Conservation (phyloP, 2,888 invertebrate genomes). For the Drosophila silvestris region DNA sequence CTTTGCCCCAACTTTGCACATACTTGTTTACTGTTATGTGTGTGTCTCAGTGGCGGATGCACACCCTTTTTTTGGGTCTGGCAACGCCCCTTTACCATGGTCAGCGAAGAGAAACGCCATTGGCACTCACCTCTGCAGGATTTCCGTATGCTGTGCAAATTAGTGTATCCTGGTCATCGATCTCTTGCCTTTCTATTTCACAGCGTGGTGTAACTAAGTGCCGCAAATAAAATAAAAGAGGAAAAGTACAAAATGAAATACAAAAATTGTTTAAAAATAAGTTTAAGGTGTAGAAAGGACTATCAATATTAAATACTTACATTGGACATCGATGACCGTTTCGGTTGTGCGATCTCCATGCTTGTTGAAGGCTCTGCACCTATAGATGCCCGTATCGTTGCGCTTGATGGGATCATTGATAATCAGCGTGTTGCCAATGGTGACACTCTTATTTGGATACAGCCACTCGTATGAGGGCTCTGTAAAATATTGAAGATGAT, state of each 20-base stretch:
- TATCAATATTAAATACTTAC: constrained; percentile 86
- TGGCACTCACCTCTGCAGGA: constrained; percentile 86
- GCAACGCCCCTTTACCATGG: constrained; percentile 4
- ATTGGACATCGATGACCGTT: constrained; percentile 92
- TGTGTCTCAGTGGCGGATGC: constrained; percentile 6
- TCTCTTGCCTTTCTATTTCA: constrained; percentile 90
- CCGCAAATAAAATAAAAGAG: constrained; percentile 1
- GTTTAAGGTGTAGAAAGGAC: not conserved
- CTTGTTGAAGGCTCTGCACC: constrained; percentile 92
- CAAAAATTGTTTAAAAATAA: constrained; percentile 4
- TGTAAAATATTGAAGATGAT: constrained; percentile 32
- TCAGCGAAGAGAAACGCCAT: not conserved
- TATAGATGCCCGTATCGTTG: constrained; percentile 91
- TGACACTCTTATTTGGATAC: constrained; percentile 82
- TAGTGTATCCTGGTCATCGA: constrained; percentile 91
- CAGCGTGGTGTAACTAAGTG: constrained; percentile 92
- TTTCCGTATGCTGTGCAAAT: constrained; percentile 93
- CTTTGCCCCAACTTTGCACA: not conserved
- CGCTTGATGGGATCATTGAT: constrained; percentile 89
- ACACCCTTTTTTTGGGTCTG: constrained; percentile 1
- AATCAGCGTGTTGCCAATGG: constrained; percentile 86
- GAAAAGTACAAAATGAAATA: constrained; percentile 4
- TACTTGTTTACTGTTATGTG: not conserved
- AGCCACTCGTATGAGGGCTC: constrained; percentile 85
- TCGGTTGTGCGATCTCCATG: constrained; percentile 91